phyloP scores from a whole-genome alignment of 2,113 vertebrate species.

The Campylomormyrus numenius region DNA sequence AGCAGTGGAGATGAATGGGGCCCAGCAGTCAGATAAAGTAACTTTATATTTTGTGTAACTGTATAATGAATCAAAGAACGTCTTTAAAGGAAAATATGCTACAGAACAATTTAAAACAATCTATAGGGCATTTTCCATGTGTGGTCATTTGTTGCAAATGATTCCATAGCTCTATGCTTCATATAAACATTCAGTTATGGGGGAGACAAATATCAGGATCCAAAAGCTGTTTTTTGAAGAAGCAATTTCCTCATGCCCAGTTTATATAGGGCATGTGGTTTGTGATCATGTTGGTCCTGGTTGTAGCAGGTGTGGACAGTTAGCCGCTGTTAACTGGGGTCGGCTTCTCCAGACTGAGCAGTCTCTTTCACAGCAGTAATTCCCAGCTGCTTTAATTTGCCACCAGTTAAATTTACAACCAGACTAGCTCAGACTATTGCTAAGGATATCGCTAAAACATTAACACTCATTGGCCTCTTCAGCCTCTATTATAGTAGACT shows the following conservation, averaged over 20 bases:
- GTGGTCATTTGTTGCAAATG: not conserved
- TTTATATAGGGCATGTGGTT: not conserved
- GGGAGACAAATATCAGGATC: not conserved
- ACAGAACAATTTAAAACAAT: not conserved
- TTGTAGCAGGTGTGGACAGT: not conserved
- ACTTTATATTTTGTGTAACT: conserved; percentile 21
- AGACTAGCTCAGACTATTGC: conserved; percentile 15
- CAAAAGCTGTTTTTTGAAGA: not conserved
- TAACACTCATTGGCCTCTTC: conserved; percentile 11
- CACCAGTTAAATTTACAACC: conserved; percentile 23
- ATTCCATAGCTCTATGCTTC: conserved; percentile 2
- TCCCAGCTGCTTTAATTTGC: conserved; percentile 8
- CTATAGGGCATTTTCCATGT: not conserved
- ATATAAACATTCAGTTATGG: not conserved
- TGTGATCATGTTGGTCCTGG: not conserved
- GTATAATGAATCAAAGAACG: conserved; percentile 21
- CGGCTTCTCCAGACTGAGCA: not conserved
- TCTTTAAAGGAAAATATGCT: not conserved
- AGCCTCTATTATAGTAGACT: not conserved
- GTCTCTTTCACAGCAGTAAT: not conserved
- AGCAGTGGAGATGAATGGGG: conserved; percentile 24
- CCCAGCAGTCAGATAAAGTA: conserved; percentile 19
- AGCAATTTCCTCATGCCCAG: not conserved
- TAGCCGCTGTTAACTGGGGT: not conserved
- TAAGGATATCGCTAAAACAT: conserved; percentile 4